Evolutionary conservation across 2,888 invertebrate species (phyloP).

Genomic region (Campoplex capitator): DNA sequence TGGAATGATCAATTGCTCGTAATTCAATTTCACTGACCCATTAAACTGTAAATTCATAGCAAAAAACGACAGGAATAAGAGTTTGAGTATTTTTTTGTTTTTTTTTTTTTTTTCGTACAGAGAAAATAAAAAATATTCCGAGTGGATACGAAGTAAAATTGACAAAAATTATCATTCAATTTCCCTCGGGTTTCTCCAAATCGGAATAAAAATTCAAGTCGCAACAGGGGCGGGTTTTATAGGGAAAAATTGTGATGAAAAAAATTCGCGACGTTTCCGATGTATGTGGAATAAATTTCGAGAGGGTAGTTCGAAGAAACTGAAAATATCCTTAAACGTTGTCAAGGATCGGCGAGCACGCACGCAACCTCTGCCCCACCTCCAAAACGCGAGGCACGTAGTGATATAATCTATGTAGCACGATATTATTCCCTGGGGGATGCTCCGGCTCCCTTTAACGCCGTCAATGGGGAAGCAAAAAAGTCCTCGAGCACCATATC

Average conservation of each 20-base stretch:
- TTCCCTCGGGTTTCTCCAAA: background rate
- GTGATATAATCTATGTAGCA: constrained; percentile 37
- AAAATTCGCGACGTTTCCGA: constrained; percentile 1
- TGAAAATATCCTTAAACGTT: constrained; percentile 30
- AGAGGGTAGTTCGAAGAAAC: background rate
- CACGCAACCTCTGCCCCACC: background rate
- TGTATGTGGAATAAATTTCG: constrained; percentile 1
- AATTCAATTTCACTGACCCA: background rate
- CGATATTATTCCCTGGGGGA: constrained; percentile 55
- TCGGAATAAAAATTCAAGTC: background rate
- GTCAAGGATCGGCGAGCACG: constrained; percentile 17
- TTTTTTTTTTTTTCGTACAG: no score
- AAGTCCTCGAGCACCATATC: constrained; percentile 18
- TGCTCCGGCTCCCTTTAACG: constrained; percentile 38
- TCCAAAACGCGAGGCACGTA: constrained; percentile 19
- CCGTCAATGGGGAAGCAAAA: constrained; percentile 29
- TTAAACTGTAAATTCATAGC: background rate
- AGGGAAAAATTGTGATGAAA: background rate
- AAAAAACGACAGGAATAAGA: background rate
- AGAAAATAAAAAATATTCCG: background rate
- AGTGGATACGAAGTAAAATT: background rate
- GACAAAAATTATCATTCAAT: background rate
- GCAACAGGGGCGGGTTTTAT: background rate
- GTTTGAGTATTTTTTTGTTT: no score
- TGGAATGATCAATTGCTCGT: background rate